Evolutionary conservation across 1,140 invertebrate genomes (phyloP).

Genomic region (Drosophila bocqueti): DNA sequence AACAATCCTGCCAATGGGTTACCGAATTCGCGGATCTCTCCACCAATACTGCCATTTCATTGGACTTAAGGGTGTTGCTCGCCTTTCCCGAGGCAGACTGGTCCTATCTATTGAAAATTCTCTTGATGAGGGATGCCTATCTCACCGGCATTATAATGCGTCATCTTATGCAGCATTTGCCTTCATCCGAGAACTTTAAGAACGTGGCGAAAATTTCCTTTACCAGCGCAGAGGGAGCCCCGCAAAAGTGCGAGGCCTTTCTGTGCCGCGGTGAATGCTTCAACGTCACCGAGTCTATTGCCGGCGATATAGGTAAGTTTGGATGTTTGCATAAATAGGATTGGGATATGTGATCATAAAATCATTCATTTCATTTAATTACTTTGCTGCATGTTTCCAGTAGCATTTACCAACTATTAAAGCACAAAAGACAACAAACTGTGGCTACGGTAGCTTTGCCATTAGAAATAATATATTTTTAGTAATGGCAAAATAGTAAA

Average conservation of each 20-base stretch:
- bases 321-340: background rate
- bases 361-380: no score
- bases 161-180: conserved; percentile 82
- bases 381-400: no score
- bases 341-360: no score
- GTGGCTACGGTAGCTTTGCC: no score
- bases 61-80: conserved; percentile 89
- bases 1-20: conserved; percentile 84
- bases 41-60: conserved; percentile 87
- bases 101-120: conserved; percentile 89
- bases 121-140: conserved; percentile 88
- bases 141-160: conserved; percentile 85
- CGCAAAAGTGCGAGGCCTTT: conserved; percentile 87
- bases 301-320: conserved; percentile 59
- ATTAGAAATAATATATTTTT: no score
- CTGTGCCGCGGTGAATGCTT: conserved; percentile 87
- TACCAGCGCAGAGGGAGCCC: conserved; percentile 60
- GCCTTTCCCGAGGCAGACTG: conserved; percentile 92
- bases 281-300: conserved; percentile 76
- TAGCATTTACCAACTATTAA: no score
- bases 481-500: no score
- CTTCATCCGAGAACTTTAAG: conserved; percentile 80
- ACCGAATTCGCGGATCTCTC: conserved; percentile 86
- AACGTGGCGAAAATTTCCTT: conserved; percentile 80
- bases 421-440: no score